phyloP scores from a whole-genome alignment of 1,140 invertebrate genomes.

The Portunus trituberculatus region DNA sequence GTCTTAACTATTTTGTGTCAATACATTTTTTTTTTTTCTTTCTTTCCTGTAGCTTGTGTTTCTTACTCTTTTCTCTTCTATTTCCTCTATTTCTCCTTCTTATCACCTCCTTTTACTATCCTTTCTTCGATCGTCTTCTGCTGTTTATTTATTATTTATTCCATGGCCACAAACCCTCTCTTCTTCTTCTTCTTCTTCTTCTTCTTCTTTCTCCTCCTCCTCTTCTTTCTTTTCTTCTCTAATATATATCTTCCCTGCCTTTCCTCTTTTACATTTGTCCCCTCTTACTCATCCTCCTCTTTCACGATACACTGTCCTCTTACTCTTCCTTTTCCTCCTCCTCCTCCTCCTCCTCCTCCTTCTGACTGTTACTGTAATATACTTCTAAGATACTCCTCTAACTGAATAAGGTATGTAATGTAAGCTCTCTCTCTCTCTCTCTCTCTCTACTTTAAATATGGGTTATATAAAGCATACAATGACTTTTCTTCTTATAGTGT shows the following conservation, averaged over 20 bases:
- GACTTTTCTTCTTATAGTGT: background rate
- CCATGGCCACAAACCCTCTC: no score
- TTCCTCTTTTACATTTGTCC: background rate
- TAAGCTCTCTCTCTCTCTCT: background rate
- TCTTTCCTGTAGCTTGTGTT: no score
- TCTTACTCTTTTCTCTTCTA: no score
- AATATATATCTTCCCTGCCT: background rate
- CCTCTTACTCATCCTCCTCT: background rate
- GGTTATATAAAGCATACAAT: background rate
- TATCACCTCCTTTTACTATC: no score
- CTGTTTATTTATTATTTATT: no score
- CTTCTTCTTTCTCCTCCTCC: background rate
- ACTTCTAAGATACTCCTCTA: no score
- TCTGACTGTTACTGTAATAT: no score
- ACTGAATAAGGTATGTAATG: background rate
- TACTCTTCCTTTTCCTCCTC: background rate
- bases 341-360: background rate
- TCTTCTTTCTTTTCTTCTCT: no score
- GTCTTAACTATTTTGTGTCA: no score
- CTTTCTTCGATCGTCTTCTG: no score
- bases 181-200: background rate
- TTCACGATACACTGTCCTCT: background rate
- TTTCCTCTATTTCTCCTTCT: no score
- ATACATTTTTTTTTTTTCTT: no score
- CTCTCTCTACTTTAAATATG: background rate